A percentile compares a stretch with the other conserved stretches of the same genome.
Conservation (phyloP, 2,797 vertebrate genomes). For the Nyctalus aviator region DNA sequence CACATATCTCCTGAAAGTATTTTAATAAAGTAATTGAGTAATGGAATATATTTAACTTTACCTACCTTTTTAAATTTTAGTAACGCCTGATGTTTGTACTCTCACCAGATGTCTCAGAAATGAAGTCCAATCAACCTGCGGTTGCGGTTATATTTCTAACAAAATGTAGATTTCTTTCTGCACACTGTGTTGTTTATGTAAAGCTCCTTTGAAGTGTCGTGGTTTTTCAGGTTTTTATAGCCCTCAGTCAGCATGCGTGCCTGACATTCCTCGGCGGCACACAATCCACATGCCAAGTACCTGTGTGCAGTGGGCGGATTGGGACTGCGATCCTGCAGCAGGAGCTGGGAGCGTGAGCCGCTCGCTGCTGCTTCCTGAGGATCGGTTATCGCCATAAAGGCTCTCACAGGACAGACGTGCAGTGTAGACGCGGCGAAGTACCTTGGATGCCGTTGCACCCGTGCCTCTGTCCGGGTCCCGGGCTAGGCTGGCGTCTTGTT, state of each 20-base stretch:
- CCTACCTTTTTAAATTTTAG: neutral
- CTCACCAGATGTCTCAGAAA: neutral
- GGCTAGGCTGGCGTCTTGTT: neutral
- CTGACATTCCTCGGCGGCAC: slow-evolving; percentile 45
- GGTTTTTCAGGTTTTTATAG: neutral
- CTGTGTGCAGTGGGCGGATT: slow-evolving; percentile 46
- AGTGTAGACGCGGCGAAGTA: neutral
- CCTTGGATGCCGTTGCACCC: neutral
- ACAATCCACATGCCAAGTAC: slow-evolving; percentile 46
- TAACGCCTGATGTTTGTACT: slow-evolving; percentile 28
- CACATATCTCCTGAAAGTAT: neutral
- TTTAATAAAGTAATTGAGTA: neutral
- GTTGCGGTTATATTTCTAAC: neutral
- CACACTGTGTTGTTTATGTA: slow-evolving; percentile 10
- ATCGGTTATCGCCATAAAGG: neutral
- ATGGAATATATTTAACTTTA: neutral
- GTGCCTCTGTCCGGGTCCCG: neutral
- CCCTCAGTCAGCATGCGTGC: slow-evolving; percentile 5
- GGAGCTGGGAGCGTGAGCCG: slow-evolving; percentile 53
- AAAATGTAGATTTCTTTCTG: slow-evolving; percentile 5
- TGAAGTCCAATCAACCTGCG: neutral
- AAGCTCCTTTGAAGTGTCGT: slow-evolving; percentile 16
- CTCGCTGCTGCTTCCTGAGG: neutral
- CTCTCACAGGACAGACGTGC: neutral
- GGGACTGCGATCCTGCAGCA: slow-evolving; percentile 42